phyloP scores from a whole-genome alignment of 2,888 invertebrate genomes.

The Mimas tiliae region DNA sequence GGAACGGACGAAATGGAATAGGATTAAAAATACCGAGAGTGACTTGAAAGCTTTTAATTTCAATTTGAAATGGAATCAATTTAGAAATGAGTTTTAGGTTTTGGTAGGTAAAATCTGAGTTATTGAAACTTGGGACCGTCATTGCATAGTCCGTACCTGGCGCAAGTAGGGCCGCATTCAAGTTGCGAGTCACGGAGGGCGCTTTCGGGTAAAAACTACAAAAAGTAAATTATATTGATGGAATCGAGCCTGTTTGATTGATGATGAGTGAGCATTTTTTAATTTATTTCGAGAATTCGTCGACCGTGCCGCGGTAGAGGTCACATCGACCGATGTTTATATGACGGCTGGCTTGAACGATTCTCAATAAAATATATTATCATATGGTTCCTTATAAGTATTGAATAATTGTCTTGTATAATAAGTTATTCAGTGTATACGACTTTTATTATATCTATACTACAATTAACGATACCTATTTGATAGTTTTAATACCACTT shows the following conservation, averaged over 20 bases:
- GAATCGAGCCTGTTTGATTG: conserved; percentile 83
- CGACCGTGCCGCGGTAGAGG: conserved; percentile 61
- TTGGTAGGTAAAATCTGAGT: conserved; percentile 40
- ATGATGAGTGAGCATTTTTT: conserved; percentile 83
- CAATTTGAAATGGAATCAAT: conserved; percentile 42
- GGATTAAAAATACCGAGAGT: conserved; percentile 42
- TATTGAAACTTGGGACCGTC: conserved; percentile 42
- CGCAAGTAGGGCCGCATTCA: conserved; percentile 47
- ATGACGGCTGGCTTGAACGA: conserved; percentile 39
- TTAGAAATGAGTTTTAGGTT: conserved; percentile 51
- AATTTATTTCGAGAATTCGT: conserved; percentile 83
- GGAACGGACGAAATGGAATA: conserved; percentile 36
- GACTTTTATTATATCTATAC: no score
- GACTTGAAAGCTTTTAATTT: conserved; percentile 39
- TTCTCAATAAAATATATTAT: conserved; percentile 37
- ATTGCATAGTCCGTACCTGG: conserved; percentile 63
- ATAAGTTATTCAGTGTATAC: background rate
- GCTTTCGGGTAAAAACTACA: conserved; percentile 82
- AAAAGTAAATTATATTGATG: conserved; percentile 85
- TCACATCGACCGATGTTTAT: conserved; percentile 48
- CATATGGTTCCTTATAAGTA: conserved; percentile 44
- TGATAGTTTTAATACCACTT: no score
- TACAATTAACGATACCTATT: no score
- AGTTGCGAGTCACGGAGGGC: conserved; percentile 78
- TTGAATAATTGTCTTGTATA: background rate